Percentiles rank a stretch among this genome's conserved stretches.
Conservation (phyloP, 2,113 vertebrate genomes). For the Melierax canorus region DNA sequence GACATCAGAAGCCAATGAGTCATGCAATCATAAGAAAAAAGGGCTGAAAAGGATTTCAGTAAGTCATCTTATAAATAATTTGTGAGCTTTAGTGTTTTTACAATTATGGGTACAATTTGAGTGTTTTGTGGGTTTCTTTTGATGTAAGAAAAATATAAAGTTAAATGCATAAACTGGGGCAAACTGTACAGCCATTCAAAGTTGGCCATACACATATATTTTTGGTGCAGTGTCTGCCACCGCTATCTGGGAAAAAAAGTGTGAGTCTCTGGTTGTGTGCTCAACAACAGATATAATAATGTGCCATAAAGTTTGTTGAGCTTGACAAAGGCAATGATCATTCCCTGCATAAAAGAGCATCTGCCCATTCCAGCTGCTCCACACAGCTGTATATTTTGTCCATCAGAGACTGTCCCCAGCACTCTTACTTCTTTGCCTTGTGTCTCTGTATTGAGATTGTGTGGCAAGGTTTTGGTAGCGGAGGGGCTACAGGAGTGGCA, state of each 20-base stretch:
- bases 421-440: background rate
- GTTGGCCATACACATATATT: background rate
- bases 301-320: background rate
- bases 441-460: accelerated
- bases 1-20: background rate
- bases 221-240: background rate
- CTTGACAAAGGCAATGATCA: background rate
- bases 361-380: background rate
- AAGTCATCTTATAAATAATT: background rate
- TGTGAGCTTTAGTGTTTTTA: background rate
- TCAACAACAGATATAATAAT: background rate
- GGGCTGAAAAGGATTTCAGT: background rate
- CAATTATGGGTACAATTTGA: background rate
- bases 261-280: background rate
- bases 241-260: background rate
- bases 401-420: background rate
- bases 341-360: background rate
- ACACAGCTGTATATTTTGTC: background rate
- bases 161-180: background rate
- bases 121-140: background rate
- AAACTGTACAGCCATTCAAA: background rate
- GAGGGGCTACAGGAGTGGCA: background rate
- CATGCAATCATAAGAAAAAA: background rate
- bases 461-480: background rate
- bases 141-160: background rate